phyloP scores from a whole-genome alignment of 2,888 invertebrate genomes.

The Oligia fasciuncula region DNA sequence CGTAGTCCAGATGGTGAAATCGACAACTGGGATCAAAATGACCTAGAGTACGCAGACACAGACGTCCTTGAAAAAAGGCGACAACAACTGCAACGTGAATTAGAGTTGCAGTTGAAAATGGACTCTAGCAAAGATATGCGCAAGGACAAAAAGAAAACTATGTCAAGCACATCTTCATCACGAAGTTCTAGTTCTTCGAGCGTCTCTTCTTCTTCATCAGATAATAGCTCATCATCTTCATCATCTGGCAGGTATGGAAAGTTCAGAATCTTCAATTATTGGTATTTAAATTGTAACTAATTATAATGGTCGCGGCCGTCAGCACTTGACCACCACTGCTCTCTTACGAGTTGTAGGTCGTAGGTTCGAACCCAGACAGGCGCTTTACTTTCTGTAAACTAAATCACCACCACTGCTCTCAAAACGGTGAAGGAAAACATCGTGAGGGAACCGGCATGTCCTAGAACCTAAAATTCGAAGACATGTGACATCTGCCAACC shows the following conservation, averaged over 20 bases:
- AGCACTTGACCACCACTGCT: no score
- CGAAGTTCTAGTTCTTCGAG: conserved; percentile 92
- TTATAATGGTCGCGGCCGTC: no score
- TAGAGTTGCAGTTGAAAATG: conserved; percentile 94
- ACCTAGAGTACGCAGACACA: conserved; percentile 95
- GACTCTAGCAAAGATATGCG: conserved; percentile 92
- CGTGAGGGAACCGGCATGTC: no score
- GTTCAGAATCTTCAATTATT: neutral
- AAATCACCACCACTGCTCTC: no score
- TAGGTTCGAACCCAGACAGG: no score
- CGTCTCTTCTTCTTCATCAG: conserved; percentile 91
- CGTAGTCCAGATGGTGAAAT: conserved; percentile 92
- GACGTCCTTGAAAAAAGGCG: conserved; percentile 94
- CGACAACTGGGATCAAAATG: conserved; percentile 94
- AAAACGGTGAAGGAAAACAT: no score
- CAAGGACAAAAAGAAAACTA: conserved; percentile 92
- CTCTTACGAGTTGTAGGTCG: no score
- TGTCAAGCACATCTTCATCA: conserved; percentile 92
- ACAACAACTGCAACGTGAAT: conserved; percentile 93
- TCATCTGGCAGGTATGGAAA: conserved; percentile 87
- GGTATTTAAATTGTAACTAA: neutral
- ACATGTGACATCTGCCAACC: no score
- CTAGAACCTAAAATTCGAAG: no score
- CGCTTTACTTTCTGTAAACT: no score
- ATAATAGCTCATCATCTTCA: conserved; percentile 91